Evolutionary conservation across 2,797 vertebrate genomes (phyloP), one percentile per base, ranked within the genome.

Genomic region (Parambassis ranga): DNA sequence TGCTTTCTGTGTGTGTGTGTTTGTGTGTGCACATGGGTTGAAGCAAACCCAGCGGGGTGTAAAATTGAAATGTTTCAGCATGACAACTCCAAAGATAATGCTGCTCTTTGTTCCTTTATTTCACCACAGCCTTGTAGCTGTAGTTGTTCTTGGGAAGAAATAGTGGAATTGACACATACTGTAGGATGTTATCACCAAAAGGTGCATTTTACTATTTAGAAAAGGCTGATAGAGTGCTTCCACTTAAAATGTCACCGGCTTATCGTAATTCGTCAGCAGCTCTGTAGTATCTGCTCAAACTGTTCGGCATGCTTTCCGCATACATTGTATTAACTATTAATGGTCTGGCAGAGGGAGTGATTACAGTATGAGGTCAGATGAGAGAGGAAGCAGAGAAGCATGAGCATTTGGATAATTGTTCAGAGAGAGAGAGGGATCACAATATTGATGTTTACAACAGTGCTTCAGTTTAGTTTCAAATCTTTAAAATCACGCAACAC

Each of bases 271-370:
- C 43, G 78, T 74, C 20, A 11, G 49, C n/a, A 26, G 27, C 33
- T 7, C 18, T 30, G 55, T 22, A n/a, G 22, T 23, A 36, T 58
- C 47, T 47, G 46, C 50, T 33, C 28, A 36, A 37, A 30, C 59
- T 44, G 20, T 48, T 85, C 66, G 35, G 71, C 41, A 81, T 71
- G 65, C 58, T 56, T 63, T 47, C 39, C 73, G 71, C 78, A 81
- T 63, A 53, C 32, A 13, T 53, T 5, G 18, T 43, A 77, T 84
- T 55, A 83, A 76, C 61, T 67, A 84, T 84, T 83, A 65, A 85
- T 80, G 30, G 50, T 16, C 43, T 52, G 20, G 28, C 41, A 50
- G 58, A 51, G 37, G 51, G 65, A 77, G 49, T 64, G 75, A 79
- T 77, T 70, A 61, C 14, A 19, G 44, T 37, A 16, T 6, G 24